Evolutionary conservation across 2,113 vertebrate genomes (phyloP), one percentile per base, ranked within the genome.

Genomic region (Pedionomus torquatus): DNA sequence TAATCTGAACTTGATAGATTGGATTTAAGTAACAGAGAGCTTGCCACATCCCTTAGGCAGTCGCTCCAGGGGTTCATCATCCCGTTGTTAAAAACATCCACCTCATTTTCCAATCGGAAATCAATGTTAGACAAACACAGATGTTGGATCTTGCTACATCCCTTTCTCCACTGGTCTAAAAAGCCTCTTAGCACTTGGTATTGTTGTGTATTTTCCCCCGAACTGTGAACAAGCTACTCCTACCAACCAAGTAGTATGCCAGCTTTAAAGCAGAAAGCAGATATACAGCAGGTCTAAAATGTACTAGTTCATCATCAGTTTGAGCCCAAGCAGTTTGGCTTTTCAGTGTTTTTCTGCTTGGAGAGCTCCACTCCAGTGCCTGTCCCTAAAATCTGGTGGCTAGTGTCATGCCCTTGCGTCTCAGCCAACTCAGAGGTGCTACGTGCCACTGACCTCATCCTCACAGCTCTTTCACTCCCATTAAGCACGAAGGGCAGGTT

Each of bases 101-200:
- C 83, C 86, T 84, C 3, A 1, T 91, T 96, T 95, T 58, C 76
- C 86, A 26, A 89, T 65, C 82, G 92, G 72, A 96, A 96, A 96
- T 96, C 89, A 82, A 92, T 94, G 44, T 28, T 37, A 55, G 65
- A 81, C 86, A 95, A 93, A 93, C 66, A 96, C 33, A 90, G 69
- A 74, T 33, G 54, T 60, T 61, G 83, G 64, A 75, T 84, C 83
- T 71, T 71, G 23, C 88, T 89, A 43, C 60, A 78, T 51, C 72
- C 58, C 31, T 87, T 90, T 90, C 55, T 86, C 72, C 39, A 41
- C 46, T 37, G 15, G 20, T 60, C 77, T 90, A 25, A 90, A 92
- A 90, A 81, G 7, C 48, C 39, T 66, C 52, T 30, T 48, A 49
- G 37, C 41, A 24, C 35, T 89, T 2, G 3, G 26, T 30, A 30